Evolutionary conservation across 1,140 invertebrate genomes (phyloP).

Genomic region (Ridgeia piscesae): DNA sequence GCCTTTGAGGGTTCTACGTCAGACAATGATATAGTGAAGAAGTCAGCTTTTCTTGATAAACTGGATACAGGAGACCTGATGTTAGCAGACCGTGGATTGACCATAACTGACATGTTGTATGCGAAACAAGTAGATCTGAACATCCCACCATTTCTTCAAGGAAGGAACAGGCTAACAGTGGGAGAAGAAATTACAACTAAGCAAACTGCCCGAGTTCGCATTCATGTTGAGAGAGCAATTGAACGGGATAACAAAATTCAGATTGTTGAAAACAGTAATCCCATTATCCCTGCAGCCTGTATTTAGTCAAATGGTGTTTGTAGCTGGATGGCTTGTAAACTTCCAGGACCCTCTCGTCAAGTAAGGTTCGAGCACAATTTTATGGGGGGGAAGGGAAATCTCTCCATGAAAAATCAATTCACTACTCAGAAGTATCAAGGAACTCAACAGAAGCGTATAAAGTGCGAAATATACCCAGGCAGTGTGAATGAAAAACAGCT

Average conservation of each 20-base stretch:
- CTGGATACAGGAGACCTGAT: slow-evolving; percentile 31
- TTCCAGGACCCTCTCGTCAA: slow-evolving; percentile 30
- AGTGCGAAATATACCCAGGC: background rate
- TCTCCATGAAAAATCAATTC: no score
- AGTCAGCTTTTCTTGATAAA: slow-evolving; percentile 31
- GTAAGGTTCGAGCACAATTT: slow-evolving; percentile 11
- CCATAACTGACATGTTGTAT: slow-evolving; percentile 27
- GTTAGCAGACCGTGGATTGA: slow-evolving; percentile 33
- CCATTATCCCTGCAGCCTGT: slow-evolving; percentile 18
- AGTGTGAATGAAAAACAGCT: background rate
- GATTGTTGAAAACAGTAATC: slow-evolving; percentile 26
- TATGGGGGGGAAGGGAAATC: no score
- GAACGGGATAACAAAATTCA: slow-evolving; percentile 34
- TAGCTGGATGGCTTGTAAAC: slow-evolving; percentile 33
- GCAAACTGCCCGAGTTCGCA: slow-evolving; percentile 34
- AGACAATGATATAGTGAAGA: slow-evolving; percentile 31
- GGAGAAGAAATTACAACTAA: slow-evolving; percentile 32
- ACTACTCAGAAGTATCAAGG: no score
- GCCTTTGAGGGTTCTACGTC: slow-evolving; percentile 29
- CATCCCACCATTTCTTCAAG: slow-evolving; percentile 30
- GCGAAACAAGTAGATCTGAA: slow-evolving; percentile 29
- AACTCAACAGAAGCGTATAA: background rate
- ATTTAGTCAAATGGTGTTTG: slow-evolving; percentile 32
- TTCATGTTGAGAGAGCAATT: slow-evolving; percentile 38
- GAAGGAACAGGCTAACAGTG: slow-evolving; percentile 22